phyloP scores from a whole-genome alignment of 2,888 invertebrate genomes.

The Epistrophella euchroma region DNA sequence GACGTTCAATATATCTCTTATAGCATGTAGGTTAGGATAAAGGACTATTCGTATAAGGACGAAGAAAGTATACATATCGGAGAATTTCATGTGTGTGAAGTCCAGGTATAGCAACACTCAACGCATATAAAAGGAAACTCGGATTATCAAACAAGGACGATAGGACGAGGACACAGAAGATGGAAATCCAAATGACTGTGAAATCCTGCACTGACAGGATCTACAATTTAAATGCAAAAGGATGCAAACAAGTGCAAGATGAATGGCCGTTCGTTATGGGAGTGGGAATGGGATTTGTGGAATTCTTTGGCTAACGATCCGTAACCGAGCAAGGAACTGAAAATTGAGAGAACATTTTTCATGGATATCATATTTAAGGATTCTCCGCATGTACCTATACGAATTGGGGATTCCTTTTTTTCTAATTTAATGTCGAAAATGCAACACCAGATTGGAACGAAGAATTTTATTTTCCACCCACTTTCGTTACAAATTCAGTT shows the following conservation, averaged over 20 bases:
- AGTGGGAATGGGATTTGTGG: constrained; percentile 55
- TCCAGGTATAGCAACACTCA: constrained; percentile 36
- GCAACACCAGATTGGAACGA: background rate
- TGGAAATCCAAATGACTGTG: constrained; percentile 65
- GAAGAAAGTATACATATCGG: constrained; percentile 41
- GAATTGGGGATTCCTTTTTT: background rate
- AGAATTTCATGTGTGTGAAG: constrained; percentile 26
- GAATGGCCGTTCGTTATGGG: constrained; percentile 75
- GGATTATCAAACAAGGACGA: constrained; percentile 61
- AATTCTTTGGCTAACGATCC: constrained; percentile 62
- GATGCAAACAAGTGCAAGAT: constrained; percentile 72
- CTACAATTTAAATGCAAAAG: constrained; percentile 48
- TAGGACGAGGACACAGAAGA: constrained; percentile 32
- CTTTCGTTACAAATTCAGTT: constrained; percentile 41
- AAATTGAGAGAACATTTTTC: constrained; percentile 51
- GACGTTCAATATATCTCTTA: constrained; percentile 1
- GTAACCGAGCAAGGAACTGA: constrained; percentile 53
- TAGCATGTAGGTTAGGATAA: background rate
- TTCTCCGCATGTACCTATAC: constrained; percentile 3
- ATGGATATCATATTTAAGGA: constrained; percentile 69
- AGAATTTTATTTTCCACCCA: constrained; percentile 56
- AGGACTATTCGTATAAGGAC: constrained; percentile 20
- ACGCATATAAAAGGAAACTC: constrained; percentile 44
- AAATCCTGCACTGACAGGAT: constrained; percentile 72
- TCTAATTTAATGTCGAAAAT: background rate